Evolutionary conservation across 2,113 vertebrate genomes (phyloP).

Genomic region (Hassar affinis): DNA sequence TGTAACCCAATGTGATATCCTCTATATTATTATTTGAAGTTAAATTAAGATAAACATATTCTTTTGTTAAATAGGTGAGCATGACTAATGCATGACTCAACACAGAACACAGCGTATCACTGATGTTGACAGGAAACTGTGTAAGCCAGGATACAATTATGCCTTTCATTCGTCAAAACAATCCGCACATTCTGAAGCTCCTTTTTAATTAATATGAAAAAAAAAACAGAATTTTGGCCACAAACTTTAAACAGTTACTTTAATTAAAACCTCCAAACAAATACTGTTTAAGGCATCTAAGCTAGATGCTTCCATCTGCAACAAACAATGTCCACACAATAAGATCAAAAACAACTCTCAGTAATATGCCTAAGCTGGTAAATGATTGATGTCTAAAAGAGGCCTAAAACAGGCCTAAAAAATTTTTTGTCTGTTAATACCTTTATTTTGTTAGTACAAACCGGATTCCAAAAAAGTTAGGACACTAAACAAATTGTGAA

Average conservation of each 20-base stretch:
- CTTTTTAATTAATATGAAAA: background rate
- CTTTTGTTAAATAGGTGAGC: constrained; percentile 16
- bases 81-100: constrained; percentile 41
- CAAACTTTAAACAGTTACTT: background rate
- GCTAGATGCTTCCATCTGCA: background rate
- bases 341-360: background rate
- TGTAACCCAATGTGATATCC: background rate
- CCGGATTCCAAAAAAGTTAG: too few species aligned
- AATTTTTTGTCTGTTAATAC: too few species aligned
- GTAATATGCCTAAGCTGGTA: background rate
- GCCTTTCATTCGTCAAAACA: background rate
- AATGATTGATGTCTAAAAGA: too few species aligned
- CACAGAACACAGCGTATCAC: constrained; percentile 19
- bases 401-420: too few species aligned
- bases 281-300: background rate
- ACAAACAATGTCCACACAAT: background rate
- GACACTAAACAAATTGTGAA: too few species aligned
- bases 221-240: background rate
- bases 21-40: background rate
- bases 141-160: constrained; percentile 20
- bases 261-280: background rate
- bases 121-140: constrained; percentile 16
- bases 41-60: constrained; percentile 11
- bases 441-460: too few species aligned
- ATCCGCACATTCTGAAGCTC: background rate